These are phyloP conservation scores for Virgularia gustaviana DNA, from an alignment of 92 coral and sea anemone species.

Conservation along the genomic window DNA sequence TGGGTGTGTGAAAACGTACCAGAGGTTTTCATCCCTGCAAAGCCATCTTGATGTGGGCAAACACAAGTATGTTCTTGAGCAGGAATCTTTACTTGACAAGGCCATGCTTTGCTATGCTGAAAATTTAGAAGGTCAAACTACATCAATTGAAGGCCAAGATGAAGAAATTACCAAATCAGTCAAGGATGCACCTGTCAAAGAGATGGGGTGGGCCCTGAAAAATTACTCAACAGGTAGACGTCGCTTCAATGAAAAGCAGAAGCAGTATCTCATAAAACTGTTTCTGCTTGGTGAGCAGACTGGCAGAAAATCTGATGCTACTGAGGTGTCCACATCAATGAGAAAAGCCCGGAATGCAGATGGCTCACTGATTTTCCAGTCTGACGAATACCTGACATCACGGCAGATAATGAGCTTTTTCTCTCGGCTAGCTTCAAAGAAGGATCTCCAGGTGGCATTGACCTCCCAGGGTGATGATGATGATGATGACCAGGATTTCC, in stretches of 20 bases:
- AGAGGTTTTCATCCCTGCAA: slow-evolving; percentile 55
- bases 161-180: not conserved
- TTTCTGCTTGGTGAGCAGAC: slow-evolving; percentile 49
- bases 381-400: slow-evolving; percentile 37
- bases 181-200: not conserved
- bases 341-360: slow-evolving; percentile 41
- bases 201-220: slow-evolving; percentile 63
- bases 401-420: slow-evolving; percentile 50
- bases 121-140: slow-evolving; percentile 23
- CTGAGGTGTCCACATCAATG: slow-evolving; percentile 39
- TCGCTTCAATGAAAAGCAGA: slow-evolving; percentile 47
- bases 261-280: slow-evolving; percentile 38
- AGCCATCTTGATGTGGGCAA: slow-evolving; percentile 59
- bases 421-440: slow-evolving; percentile 45
- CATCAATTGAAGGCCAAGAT: not conserved
- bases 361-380: slow-evolving; percentile 30
- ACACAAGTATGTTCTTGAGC: slow-evolving; percentile 52
- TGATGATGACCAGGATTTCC: slow-evolving; percentile 28
- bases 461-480: not conserved
- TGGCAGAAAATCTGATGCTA: slow-evolving; percentile 51
- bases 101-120: slow-evolving; percentile 27
- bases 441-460: not conserved
- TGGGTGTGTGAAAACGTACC: slow-evolving; percentile 56
- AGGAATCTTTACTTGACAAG: slow-evolving; percentile 53
- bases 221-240: slow-evolving; percentile 32